Evolutionary conservation across 2,113 vertebrate genomes (phyloP).

Genomic region (Hippocampus comes): DNA sequence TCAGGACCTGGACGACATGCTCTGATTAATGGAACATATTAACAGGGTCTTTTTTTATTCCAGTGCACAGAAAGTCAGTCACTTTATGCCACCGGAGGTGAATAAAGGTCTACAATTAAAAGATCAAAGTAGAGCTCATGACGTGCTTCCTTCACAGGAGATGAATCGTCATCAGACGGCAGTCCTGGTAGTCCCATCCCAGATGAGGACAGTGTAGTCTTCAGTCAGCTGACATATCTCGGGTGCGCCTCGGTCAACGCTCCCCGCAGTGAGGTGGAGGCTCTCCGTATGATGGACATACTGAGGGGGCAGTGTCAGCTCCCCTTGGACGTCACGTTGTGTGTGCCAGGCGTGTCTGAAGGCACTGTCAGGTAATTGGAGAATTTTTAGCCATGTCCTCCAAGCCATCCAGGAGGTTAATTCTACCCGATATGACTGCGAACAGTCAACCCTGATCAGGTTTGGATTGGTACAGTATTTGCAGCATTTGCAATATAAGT

Average conservation of each 20-base stretch:
- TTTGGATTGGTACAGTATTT: too few relatives aligned
- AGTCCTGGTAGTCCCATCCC: slow-evolving; percentile 86
- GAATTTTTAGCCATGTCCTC: not conserved
- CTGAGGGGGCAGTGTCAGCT: slow-evolving; percentile 90
- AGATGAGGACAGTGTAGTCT: slow-evolving; percentile 95
- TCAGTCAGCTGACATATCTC: slow-evolving; percentile 95
- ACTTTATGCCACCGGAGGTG: not conserved
- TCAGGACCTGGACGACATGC: too few relatives aligned
- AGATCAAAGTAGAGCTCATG: too few relatives aligned
- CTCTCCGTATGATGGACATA: slow-evolving; percentile 95
- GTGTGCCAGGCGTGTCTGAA: slow-evolving; percentile 94
- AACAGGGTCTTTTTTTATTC: not conserved
- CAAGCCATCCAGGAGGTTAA: not conserved
- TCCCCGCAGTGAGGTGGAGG: slow-evolving; percentile 94
- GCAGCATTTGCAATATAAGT: too few relatives aligned
- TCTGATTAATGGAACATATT: not conserved
- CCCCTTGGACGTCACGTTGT: slow-evolving; percentile 90
- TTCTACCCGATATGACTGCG: too few relatives aligned
- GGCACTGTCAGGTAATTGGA: slow-evolving; percentile 87
- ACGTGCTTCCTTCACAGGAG: slow-evolving; percentile 32
- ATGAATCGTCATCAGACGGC: slow-evolving; percentile 68
- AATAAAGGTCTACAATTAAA: not conserved
- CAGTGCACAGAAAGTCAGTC: not conserved
- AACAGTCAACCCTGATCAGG: too few relatives aligned
- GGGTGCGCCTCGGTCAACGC: slow-evolving; percentile 97